phyloP scores from a whole-genome alignment of 1,140 invertebrate species.

The Pararge aegeria region DNA sequence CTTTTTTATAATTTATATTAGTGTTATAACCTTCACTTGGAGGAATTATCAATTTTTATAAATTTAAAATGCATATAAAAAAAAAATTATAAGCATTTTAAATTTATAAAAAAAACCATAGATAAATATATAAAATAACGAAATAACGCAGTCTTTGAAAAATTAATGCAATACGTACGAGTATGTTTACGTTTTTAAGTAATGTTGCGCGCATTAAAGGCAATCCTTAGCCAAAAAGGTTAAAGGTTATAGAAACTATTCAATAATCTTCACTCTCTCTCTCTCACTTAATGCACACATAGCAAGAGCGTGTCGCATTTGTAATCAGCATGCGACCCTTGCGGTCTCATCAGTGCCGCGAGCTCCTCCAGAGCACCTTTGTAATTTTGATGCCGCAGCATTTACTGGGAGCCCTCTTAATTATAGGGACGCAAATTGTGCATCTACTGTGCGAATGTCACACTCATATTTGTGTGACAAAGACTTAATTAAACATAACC shows the following conservation, averaged over 20 bases:
- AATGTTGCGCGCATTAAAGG: background rate
- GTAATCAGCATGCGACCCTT: conserved; percentile 50
- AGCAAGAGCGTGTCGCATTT: conserved; percentile 36
- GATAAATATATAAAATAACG: too few relatives aligned
- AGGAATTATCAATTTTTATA: too few relatives aligned
- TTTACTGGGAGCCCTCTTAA: conserved; percentile 43
- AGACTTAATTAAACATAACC: conserved; percentile 2
- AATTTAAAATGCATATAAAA: too few relatives aligned
- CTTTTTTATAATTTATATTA: too few relatives aligned
- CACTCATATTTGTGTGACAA: conserved; percentile 25
- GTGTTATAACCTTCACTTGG: too few relatives aligned
- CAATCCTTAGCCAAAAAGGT: background rate
- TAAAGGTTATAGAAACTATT: background rate
- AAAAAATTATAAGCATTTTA: too few relatives aligned
- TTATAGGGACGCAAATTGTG: conserved; percentile 40
- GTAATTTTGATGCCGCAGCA: conserved; percentile 45
- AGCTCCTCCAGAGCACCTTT: conserved; percentile 43
- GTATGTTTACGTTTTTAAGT: too few relatives aligned
- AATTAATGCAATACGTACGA: too few relatives aligned
- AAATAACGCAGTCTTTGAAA: too few relatives aligned
- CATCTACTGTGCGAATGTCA: conserved; percentile 34
- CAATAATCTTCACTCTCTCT: conserved; percentile 3
- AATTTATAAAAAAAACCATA: too few relatives aligned
- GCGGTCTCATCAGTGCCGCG: conserved; percentile 48
- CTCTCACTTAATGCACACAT: conserved; percentile 8